phyloP scores from a whole-genome alignment of 37 sponge, comb jelly and placozoan genomes.

The Diacarnus erythraeanus region DNA sequence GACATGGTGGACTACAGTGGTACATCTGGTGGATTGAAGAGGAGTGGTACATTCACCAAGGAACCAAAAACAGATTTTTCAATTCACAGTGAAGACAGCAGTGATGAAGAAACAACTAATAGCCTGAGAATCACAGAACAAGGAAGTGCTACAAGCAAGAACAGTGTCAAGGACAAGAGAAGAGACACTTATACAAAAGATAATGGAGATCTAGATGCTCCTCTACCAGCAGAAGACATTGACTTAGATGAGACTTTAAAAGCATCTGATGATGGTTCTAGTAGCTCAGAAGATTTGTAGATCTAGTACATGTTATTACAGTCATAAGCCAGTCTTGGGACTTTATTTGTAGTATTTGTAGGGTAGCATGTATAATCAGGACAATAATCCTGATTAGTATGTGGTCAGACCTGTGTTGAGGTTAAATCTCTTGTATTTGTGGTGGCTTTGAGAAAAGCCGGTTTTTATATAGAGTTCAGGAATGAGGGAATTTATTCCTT shows the following conservation, averaged over 20 bases:
- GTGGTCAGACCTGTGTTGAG: too few relatives aligned
- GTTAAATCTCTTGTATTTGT: constrained; percentile 32
- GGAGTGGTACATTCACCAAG: constrained; percentile 36
- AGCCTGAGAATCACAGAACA: background rate
- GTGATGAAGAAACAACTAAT: background rate
- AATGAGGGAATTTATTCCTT: constrained; percentile 64
- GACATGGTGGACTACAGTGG: background rate
- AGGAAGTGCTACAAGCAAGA: constrained; percentile 21
- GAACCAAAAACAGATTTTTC: background rate
- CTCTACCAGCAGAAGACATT: background rate
- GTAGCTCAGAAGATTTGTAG: background rate
- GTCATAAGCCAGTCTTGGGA: background rate
- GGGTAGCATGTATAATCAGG: too few relatives aligned
- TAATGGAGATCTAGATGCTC: background rate
- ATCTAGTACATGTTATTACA: background rate
- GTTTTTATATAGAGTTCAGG: constrained; percentile 3
- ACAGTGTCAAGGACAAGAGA: background rate
- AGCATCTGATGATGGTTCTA: background rate
- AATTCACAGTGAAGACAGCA: background rate
- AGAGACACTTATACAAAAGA: constrained; percentile 3
- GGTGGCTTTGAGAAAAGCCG: constrained; percentile 82
- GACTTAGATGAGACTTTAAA: constrained; percentile 21
- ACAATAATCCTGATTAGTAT: too few relatives aligned
- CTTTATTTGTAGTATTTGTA: too few relatives aligned
- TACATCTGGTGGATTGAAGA: background rate